Conservation (phyloP, 1,140 invertebrate genomes). For the Cherax destructor region DNA sequence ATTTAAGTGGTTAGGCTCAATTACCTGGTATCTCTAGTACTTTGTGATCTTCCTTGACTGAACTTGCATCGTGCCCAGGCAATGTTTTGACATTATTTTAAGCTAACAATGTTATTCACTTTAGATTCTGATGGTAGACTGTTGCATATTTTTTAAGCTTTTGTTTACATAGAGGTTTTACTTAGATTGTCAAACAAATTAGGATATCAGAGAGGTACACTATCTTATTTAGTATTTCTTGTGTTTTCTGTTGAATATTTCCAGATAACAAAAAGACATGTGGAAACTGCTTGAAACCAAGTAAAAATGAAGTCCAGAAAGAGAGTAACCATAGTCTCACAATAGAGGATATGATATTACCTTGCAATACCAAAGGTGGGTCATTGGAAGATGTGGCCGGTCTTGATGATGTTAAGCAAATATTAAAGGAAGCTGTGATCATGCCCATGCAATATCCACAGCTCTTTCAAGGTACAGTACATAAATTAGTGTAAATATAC, state of each 20-base stretch:
- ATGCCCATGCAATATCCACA: constrained; percentile 76
- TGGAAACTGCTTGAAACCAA: not conserved
- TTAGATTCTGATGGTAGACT: no score
- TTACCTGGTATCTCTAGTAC: no score
- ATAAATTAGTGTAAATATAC: constrained; percentile 53
- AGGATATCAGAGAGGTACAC: no score
- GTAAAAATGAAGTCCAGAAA: not conserved
- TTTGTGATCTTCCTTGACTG: no score
- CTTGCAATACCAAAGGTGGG: constrained; percentile 16
- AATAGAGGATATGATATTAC: constrained; percentile 43
- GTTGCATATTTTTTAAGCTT: no score
- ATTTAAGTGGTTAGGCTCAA: no score
- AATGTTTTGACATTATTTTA: no score
- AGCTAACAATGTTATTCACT: no score
- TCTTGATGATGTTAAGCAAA: constrained; percentile 75
- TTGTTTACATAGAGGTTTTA: no score
- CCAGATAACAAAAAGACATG: not conserved
- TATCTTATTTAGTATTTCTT: no score
- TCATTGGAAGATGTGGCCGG: constrained; percentile 75
- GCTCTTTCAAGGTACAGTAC: constrained; percentile 76
- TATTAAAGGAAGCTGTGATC: constrained; percentile 76
- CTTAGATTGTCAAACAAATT: no score
- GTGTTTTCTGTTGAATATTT: not conserved
- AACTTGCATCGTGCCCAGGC: no score
- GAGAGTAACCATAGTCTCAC: not conserved